Evolutionary conservation across 2,888 invertebrate genomes (phyloP).

Genomic region (Drosophila macrospina): DNA sequence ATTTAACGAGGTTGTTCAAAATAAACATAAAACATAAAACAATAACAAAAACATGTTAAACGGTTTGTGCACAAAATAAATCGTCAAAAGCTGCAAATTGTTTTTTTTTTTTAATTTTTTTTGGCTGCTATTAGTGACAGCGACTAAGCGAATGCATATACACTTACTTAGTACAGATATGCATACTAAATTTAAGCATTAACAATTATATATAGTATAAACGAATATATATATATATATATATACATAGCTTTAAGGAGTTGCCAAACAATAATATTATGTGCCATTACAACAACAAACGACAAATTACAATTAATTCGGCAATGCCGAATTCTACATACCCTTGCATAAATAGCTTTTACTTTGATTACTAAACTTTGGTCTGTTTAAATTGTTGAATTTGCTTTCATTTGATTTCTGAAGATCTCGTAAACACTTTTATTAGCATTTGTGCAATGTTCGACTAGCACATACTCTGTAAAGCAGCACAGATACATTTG

Average conservation of each 20-base stretch:
- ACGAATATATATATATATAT: constrained; percentile 20
- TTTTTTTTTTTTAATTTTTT: constrained; percentile 13
- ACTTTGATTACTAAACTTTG: neutral
- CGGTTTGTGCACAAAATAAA: constrained; percentile 40
- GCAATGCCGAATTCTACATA: constrained; percentile 31
- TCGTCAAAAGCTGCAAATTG: constrained; percentile 33
- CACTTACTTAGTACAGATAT: neutral
- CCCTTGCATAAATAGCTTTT: constrained; percentile 6
- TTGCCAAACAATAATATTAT: constrained; percentile 85
- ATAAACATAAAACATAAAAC: neutral
- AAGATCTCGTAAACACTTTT: no score
- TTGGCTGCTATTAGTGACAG: constrained; percentile 6
- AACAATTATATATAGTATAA: constrained; percentile 23
- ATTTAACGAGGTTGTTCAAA: constrained; percentile 60
- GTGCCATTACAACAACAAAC: constrained; percentile 83
- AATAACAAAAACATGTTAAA: constrained; percentile 33
- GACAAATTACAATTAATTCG: constrained; percentile 16
- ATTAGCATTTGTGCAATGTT: no score
- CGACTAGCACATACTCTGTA: neutral
- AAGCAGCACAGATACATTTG: neutral
- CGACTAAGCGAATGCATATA: neutral
- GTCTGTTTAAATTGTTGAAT: neutral
- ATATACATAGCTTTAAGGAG: constrained; percentile 40
- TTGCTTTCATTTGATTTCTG: no score
- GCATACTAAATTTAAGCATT: constrained; percentile 6